Evolutionary conservation across 2,113 vertebrate species (phyloP).

Genomic region (Rattus norvegicus): DNA sequence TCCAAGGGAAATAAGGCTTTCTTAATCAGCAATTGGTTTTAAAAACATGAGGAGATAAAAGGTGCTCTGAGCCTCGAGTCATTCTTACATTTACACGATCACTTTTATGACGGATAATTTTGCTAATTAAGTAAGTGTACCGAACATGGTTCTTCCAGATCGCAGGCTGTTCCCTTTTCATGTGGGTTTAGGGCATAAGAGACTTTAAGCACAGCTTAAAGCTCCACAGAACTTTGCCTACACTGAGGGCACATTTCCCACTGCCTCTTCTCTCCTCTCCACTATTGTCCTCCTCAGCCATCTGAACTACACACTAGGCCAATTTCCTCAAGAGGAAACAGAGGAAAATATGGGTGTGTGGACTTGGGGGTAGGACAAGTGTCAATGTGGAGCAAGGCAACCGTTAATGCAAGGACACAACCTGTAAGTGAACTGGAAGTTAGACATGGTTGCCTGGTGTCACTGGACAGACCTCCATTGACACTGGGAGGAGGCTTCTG

Average conservation of each 20-base stretch:
- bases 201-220: constrained; percentile 30
- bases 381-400: not conserved
- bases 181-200: constrained; percentile 55
- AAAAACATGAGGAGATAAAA: constrained; percentile 1
- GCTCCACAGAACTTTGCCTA: not conserved
- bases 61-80: not conserved
- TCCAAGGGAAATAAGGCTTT: not conserved
- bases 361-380: not conserved
- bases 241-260: not conserved
- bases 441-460: not conserved
- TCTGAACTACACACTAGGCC: not conserved
- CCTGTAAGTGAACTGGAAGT: not conserved
- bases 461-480: not conserved
- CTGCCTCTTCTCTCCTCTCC: not conserved
- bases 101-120: constrained; percentile 44
- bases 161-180: constrained; percentile 69
- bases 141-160: constrained; percentile 65
- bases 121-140: constrained; percentile 69
- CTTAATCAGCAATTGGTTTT: constrained; percentile 9
- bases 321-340: not conserved
- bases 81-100: constrained; percentile 45
- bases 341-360: not conserved
- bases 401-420: fast-evolving
- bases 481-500: not conserved
- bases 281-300: not conserved